Evolutionary conservation across 2,113 vertebrate species (phyloP).

Genomic region (Mormyrus iriodes): DNA sequence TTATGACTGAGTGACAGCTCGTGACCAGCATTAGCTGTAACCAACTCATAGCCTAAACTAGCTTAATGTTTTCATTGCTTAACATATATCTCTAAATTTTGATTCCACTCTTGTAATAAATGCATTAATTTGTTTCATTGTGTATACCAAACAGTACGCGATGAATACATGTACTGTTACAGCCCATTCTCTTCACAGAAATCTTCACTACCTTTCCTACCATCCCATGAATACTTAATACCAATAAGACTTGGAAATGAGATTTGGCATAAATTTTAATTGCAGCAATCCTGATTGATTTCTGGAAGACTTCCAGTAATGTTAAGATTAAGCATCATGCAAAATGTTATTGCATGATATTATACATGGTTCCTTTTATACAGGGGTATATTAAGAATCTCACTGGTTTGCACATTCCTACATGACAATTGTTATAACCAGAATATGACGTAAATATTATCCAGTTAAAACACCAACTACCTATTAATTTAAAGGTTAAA

Average conservation of each 20-base stretch:
- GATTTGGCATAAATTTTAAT: neutral
- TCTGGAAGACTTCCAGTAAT: neutral
- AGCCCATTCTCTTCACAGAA: neutral
- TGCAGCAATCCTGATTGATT: neutral
- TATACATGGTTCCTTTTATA: neutral
- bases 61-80: neutral
- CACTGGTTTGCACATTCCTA: neutral
- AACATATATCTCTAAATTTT: neutral
- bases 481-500: neutral
- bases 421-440: neutral
- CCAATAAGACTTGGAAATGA: neutral
- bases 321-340: neutral
- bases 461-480: neutral
- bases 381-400: neutral
- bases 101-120: neutral
- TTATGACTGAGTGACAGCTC: neutral
- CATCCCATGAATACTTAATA: neutral
- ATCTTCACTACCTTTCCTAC: neutral
- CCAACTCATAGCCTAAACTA: neutral
- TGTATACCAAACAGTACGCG: neutral
- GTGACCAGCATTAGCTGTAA: neutral
- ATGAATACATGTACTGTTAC: neutral
- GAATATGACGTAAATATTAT: neutral
- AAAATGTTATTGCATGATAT: neutral
- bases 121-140: neutral